Base-by-base conservation (phyloP, 1,140 invertebrate genomes). In the Magallana angulata region DNA sequence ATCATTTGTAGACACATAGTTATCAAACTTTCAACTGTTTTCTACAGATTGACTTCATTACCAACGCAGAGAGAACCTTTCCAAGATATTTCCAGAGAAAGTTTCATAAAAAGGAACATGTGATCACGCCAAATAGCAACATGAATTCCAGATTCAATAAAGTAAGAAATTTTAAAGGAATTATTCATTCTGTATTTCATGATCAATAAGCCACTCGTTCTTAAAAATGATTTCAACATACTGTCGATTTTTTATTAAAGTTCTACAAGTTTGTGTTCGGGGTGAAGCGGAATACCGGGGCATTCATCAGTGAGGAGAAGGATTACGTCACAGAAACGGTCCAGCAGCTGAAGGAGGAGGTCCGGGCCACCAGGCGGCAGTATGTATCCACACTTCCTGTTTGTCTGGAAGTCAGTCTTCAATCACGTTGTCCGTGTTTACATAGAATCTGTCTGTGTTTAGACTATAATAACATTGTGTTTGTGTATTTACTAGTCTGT, bases 61-160 rank as follows among this genome's bases (percentile, higher is more conserved):
- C 87, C 84, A 62, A 76, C 30, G 88, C 84, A 62, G 90, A 91
- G 80, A 86, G 84, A 57, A 87, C 86, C 58, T 89, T 91, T 82
- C 90, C 90, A 1, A 88, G 82, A 84, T 86, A 18, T 60, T 24
- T 90, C 16, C 90, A 91, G 58, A 87, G 81, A 57, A 85, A 59
- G 6, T 16, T 90, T 14, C 88, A 90, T 64, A 85, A 88, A 82
- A 80, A 58, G 36, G 84, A 57, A 64, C 85, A 84, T 36, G 59
- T 18, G 12, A 87, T 86, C 36, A 90, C 81, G 58, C 89, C 89
- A 58, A 88, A 90, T 85, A 82, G 81, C 36, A 87, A 88, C 14
- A 88, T 85, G 24, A 85, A 90, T 68, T 88, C 89, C 57, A 48
- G 68, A 86, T 90, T 85, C 80, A 87, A 85, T 24, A 62, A 64